Percentiles rank a stretch among this genome's conserved stretches.
Evolutionary conservation across 2,888 invertebrate genomes (phyloP).

Genomic region (Argyresthia goedartella): DNA sequence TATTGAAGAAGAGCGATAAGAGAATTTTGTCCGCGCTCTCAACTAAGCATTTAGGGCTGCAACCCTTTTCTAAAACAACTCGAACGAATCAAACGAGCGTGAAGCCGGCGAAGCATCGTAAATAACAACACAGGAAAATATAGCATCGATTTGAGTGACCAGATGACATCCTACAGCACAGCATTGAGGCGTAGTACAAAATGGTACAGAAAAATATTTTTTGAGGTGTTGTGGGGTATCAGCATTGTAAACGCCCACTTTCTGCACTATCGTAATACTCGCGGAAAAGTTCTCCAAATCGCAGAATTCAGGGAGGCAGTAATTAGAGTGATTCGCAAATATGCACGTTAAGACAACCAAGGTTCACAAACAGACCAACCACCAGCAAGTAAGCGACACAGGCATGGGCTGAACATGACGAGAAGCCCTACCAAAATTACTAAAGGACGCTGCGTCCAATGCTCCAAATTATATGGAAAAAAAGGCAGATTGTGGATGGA

Average conservation of each 20-base stretch:
- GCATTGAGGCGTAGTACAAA: constrained; percentile 2
- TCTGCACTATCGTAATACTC: no score
- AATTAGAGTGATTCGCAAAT: background rate
- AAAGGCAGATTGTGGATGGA: no score
- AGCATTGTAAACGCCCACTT: background rate
- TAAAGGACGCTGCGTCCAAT: no score
- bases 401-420: no score
- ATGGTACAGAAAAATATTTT: constrained; percentile 2
- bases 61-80: background rate
- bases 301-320: background rate
- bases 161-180: background rate
- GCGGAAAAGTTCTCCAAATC: background rate
- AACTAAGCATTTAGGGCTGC: constrained; percentile 2
- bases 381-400: no score
- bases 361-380: no score
- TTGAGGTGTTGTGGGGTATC: background rate
- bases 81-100: background rate
- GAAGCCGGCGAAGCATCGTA: constrained; percentile 1
- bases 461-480: no score
- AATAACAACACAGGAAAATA: constrained; percentile 4
- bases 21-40: no score
- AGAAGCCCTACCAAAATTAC: no score
- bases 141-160: background rate
- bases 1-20: no score
- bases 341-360: no score